A percentile compares a stretch with the other conserved stretches of the same genome.
These are phyloP conservation scores for Melieria picta DNA, from an alignment of 2,888 invertebrate genomes.

Conservation along the genomic window DNA sequence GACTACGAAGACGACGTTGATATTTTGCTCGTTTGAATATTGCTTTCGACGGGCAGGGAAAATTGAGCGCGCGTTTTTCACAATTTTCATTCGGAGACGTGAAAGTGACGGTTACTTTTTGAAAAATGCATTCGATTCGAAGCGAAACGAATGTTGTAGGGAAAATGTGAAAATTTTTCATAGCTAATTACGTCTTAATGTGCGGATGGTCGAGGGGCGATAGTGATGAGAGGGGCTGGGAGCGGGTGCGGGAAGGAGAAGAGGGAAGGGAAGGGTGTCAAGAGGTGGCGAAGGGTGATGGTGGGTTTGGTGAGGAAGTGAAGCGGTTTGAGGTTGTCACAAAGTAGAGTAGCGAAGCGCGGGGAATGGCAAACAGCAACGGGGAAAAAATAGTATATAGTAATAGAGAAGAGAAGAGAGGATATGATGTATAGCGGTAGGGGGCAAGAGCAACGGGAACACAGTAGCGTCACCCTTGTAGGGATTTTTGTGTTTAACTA, in stretches of 20 bases:
- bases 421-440: too few relatives aligned
- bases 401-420: too few relatives aligned
- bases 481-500: too few relatives aligned
- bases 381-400: too few relatives aligned
- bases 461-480: too few relatives aligned
- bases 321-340: too few relatives aligned
- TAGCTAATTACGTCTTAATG: conserved; percentile 14
- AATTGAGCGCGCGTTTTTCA: conserved; percentile 39
- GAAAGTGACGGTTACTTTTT: conserved; percentile 37
- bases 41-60: conserved; percentile 4
- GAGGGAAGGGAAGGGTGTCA: not conserved
- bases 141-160: conserved; percentile 3
- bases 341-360: too few relatives aligned
- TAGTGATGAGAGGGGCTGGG: conserved; percentile 16
- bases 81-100: conserved; percentile 16
- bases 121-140: conserved; percentile 25
- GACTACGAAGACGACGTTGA: too few relatives aligned
- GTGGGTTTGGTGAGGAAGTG: not conserved
- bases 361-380: too few relatives aligned
- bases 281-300: conserved; percentile 8
- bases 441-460: too few relatives aligned
- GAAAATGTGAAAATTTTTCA: conserved; percentile 22
- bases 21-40: too few relatives aligned
- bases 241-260: not conserved
- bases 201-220: conserved; percentile 22